A percentile compares a stretch with the other conserved stretches of the same genome.
Evolutionary conservation across 1,140 invertebrate genomes (phyloP).

Genomic region (Yoshiicerus persimilis): DNA sequence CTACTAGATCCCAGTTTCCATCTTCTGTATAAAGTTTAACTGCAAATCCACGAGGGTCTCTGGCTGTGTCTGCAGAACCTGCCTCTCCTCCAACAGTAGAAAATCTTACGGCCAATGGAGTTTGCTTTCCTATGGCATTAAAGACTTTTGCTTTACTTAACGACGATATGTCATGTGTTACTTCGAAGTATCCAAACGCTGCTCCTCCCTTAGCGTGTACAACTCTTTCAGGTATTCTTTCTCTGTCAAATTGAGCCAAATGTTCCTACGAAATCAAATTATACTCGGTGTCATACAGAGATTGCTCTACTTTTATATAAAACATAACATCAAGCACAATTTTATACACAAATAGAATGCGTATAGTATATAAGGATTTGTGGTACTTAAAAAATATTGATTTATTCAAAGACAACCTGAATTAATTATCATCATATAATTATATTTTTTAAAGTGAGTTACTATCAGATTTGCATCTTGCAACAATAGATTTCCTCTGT

Average conservation of each 20-base stretch:
- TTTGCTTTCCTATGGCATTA: constrained; percentile 37
- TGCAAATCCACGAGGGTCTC: constrained; percentile 67
- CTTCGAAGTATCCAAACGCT: constrained; percentile 44
- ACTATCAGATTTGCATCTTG: constrained; percentile 73
- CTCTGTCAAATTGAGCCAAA: constrained; percentile 82
- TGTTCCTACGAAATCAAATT: constrained; percentile 61
- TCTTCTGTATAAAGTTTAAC: constrained; percentile 76
- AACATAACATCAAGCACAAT: no score
- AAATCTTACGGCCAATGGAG: constrained; percentile 64
- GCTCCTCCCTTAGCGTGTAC: constrained; percentile 93
- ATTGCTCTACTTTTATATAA: no score
- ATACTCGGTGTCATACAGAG: no score
- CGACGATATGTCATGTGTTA: constrained; percentile 31
- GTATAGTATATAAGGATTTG: no score
- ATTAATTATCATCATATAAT: no score
- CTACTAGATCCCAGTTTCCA: constrained; percentile 74
- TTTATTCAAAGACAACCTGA: no score
- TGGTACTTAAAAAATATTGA: no score
- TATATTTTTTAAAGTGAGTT: not conserved
- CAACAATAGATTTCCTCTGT: constrained; percentile 82
- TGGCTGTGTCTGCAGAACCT: constrained; percentile 78
- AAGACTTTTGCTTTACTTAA: constrained; percentile 50
- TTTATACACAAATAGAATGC: no score
- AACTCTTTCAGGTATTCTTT: constrained; percentile 94
- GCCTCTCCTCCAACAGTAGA: constrained; percentile 87